A percentile compares a stretch with the other conserved stretches of the same genome.
Evolutionary conservation across 2,888 invertebrate species (phyloP).

Genomic region (Nymphalis polychloros): DNA sequence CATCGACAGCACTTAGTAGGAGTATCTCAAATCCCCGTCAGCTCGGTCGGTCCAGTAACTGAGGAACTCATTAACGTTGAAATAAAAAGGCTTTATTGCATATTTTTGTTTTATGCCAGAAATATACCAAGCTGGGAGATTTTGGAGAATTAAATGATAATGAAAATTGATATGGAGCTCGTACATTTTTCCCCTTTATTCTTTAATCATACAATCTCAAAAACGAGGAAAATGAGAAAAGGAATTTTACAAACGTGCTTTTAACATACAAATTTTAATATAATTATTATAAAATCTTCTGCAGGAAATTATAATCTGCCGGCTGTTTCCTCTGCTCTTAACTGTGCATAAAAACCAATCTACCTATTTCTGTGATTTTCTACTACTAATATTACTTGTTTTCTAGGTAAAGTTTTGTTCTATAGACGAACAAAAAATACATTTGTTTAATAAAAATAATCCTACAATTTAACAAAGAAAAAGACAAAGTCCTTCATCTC

Average conservation of each 20-base stretch:
- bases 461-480: slow-evolving; percentile 1
- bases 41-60: slow-evolving; percentile 64
- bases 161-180: slow-evolving; percentile 5
- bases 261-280: too few species aligned
- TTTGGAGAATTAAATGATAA: slow-evolving; percentile 16
- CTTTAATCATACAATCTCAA: not conserved
- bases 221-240: not conserved
- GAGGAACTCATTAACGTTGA: slow-evolving; percentile 72
- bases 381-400: too few species aligned
- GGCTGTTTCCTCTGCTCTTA: not conserved
- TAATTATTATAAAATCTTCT: too few species aligned
- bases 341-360: not conserved
- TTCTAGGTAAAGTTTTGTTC: too few species aligned
- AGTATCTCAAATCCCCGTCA: slow-evolving; percentile 51
- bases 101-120: slow-evolving; percentile 65
- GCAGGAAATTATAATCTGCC: too few species aligned
- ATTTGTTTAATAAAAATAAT: slow-evolving; percentile 12
- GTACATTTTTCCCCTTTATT: not conserved
- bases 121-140: slow-evolving; percentile 17
- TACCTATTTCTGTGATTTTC: too few species aligned
- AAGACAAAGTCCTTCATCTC: slow-evolving; percentile 3
- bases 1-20: slow-evolving; percentile 37
- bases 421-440: too few species aligned
- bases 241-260: not conserved
- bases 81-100: slow-evolving; percentile 72